A percentile compares a stretch with the other conserved stretches of the same genome.
These are phyloP conservation scores for Drusus annulatus DNA, from an alignment of 1,140 invertebrate species.

Conservation along the genomic window DNA sequence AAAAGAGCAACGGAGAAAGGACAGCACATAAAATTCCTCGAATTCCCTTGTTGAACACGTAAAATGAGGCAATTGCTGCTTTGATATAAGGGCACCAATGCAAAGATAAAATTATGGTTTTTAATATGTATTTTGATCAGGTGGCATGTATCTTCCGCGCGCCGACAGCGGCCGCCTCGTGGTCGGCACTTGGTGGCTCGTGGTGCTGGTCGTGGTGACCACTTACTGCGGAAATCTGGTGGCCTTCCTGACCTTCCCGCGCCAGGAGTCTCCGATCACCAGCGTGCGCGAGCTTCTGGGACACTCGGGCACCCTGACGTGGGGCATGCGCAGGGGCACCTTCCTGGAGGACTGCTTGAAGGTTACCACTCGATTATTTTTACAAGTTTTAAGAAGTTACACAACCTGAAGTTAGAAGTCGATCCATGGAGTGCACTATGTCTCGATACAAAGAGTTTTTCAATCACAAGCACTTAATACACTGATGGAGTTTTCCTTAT, in stretches of 20 bases:
- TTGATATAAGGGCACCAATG: too few relatives aligned
- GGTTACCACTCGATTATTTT: conserved; percentile 61
- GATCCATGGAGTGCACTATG: too few relatives aligned
- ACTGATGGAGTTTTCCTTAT: too few relatives aligned
- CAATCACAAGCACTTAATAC: too few relatives aligned
- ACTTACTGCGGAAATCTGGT: conserved; percentile 95
- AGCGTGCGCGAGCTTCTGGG: conserved; percentile 80
- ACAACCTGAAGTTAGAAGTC: background rate
- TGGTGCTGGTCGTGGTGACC: conserved; percentile 90
- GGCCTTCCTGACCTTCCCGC: conserved; percentile 93
- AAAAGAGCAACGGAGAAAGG: too few relatives aligned
- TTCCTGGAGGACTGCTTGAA: conserved; percentile 80
- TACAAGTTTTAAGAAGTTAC: too few relatives aligned
- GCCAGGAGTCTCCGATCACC: conserved; percentile 84
- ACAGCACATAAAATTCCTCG: too few relatives aligned
- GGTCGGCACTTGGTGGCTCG: conserved; percentile 93
- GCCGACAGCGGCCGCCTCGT: conserved; percentile 91
- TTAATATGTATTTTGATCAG: conserved; percentile 68
- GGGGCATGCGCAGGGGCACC: conserved; percentile 83
- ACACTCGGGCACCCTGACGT: conserved; percentile 76
- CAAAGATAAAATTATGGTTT: too few relatives aligned
- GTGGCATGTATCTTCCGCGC: conserved; percentile 86
- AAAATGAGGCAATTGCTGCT: too few relatives aligned
- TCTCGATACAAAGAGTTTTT: too few relatives aligned
- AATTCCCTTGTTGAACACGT: too few relatives aligned